Percentiles rank a stretch among this genome's conserved stretches.
Conservation (phyloP, 1,140 invertebrate species). For the Lepidostoma basale region DNA sequence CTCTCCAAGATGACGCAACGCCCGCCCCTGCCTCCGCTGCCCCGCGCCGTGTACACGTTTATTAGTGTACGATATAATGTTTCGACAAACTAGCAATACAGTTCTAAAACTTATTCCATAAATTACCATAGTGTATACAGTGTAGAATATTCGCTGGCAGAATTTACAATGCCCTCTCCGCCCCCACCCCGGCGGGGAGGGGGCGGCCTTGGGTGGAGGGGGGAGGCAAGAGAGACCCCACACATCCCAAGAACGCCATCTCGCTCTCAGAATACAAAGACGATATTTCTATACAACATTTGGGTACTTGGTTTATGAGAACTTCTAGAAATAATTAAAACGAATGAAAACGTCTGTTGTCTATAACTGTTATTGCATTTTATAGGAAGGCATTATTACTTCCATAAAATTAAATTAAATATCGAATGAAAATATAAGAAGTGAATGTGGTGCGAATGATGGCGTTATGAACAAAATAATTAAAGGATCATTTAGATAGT, state of each 20-base stretch:
- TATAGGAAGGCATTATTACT: no score
- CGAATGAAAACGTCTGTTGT: no score
- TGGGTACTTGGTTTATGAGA: background rate
- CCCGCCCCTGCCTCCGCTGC: slow-evolving; percentile 5
- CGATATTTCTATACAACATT: background rate
- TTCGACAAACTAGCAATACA: slow-evolving; percentile 48
- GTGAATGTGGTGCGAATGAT: no score
- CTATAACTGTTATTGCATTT: no score
- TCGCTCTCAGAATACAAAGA: background rate
- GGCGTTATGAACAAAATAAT: no score
- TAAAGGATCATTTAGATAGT: no score
- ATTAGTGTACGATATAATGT: slow-evolving; percentile 47
- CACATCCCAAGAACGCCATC: slow-evolving; percentile 1
- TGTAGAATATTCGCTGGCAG: slow-evolving; percentile 46
- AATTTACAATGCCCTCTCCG: slow-evolving; percentile 45
- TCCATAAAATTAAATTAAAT: no score
- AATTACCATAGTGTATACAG: slow-evolving; percentile 47
- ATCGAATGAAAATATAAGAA: no score
- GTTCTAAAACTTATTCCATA: slow-evolving; percentile 48
- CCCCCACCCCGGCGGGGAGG: background rate
- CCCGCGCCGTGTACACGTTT: slow-evolving; percentile 43
- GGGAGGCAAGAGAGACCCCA: background rate
- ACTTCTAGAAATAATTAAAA: no score
- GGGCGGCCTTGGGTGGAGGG: slow-evolving; percentile 4
- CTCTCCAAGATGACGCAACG: background rate